phyloP scores from a whole-genome alignment of 2,113 vertebrate species.

The Kryptolebias marmoratus region DNA sequence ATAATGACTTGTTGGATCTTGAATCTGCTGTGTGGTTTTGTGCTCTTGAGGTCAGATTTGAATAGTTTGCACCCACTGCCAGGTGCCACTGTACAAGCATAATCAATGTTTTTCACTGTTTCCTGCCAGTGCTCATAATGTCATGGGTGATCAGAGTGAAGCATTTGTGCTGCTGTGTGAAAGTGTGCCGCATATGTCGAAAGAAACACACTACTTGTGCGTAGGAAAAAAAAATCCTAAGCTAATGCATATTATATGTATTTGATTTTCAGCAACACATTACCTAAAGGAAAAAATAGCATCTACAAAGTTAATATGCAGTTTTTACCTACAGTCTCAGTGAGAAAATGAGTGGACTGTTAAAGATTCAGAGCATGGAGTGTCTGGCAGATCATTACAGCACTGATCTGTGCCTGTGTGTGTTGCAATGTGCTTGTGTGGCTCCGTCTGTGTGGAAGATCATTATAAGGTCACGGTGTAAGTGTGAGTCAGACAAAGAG shows the following conservation, averaged over 20 bases:
- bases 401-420: conserved; percentile 37
- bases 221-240: no score
- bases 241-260: neutral
- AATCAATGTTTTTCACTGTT: no score
- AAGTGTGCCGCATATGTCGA: neutral
- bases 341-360: conserved; percentile 42
- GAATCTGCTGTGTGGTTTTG: no score
- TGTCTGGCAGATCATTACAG: conserved; percentile 63
- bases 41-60: no score
- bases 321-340: neutral
- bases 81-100: no score
- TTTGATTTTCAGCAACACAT: neutral
- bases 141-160: no score
- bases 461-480: conserved; percentile 64
- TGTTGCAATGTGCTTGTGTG: conserved; percentile 9
- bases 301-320: neutral
- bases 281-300: neutral
- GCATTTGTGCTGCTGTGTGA: neutral
- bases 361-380: conserved; percentile 61
- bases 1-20: no score
- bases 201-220: neutral
- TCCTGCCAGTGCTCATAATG: no score
- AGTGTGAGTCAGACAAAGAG: conserved; percentile 32
- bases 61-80: no score
- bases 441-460: conserved; percentile 29